These are phyloP conservation scores for Helostoma temminkii DNA, from an alignment of 2,797 vertebrate species.

Conservation along the genomic window DNA sequence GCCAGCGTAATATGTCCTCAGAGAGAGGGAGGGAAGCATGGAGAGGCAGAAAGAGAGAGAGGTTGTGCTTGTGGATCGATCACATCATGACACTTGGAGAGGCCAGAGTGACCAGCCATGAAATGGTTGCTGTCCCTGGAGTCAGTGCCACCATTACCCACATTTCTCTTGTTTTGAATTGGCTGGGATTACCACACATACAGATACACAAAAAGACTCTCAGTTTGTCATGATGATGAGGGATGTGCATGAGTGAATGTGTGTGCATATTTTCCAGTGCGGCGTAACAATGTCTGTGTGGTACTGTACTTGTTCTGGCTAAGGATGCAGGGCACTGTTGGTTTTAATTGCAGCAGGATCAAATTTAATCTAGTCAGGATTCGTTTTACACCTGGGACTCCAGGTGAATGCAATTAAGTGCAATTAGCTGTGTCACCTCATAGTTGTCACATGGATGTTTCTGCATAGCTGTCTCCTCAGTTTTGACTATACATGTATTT, in stretches of 20 bases:
- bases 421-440: constrained; percentile 47
- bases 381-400: constrained; percentile 49
- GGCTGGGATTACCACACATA: constrained; percentile 25
- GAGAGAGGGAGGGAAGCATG: constrained; percentile 56
- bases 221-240: constrained; percentile 20
- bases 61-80: constrained; percentile 69
- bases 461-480: constrained; percentile 10
- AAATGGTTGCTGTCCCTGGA: constrained; percentile 75
- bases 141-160: constrained; percentile 57
- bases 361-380: constrained; percentile 50
- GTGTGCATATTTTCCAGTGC: not conserved
- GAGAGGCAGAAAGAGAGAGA: constrained; percentile 36
- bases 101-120: constrained; percentile 78
- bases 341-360: constrained; percentile 52
- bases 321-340: constrained; percentile 28
- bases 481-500: constrained; percentile 1
- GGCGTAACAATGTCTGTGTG: constrained; percentile 18
- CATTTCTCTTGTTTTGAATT: constrained; percentile 5
- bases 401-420: constrained; percentile 58
- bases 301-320: constrained; percentile 23
- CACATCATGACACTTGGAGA: constrained; percentile 54
- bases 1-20: constrained; percentile 73
- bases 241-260: constrained; percentile 1
- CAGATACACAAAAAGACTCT: constrained; percentile 33
- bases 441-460: constrained; percentile 30